Percentiles rank a stretch among this genome's conserved stretches.
Conservation (phyloP, 92 coral and sea anemone species). For the Paramuricea clavata region DNA sequence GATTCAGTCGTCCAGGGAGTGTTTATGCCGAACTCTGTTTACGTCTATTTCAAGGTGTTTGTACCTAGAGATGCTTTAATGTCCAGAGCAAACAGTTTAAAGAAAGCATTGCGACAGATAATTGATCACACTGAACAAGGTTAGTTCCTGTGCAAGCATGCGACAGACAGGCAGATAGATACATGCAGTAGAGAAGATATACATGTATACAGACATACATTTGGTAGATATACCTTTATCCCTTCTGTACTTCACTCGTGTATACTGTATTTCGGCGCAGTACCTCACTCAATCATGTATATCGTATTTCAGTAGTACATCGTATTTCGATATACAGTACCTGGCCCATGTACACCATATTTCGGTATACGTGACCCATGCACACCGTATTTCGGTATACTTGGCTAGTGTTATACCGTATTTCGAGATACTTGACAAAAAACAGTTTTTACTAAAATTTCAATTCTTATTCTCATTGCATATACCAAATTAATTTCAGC, state of each 20-base stretch:
- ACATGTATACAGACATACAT: too few species aligned
- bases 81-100: conserved; percentile 98
- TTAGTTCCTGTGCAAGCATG: conserved; percentile 18
- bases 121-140: conserved; percentile 97
- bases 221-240: too few species aligned
- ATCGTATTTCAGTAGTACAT: too few species aligned
- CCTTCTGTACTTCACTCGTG: too few species aligned
- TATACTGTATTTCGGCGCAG: too few species aligned
- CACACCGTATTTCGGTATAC: too few species aligned
- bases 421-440: background rate
- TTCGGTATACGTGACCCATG: background rate
- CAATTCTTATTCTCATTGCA: background rate
- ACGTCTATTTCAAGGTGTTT: conserved; percentile 65
- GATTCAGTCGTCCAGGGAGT: background rate
- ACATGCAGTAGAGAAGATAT: background rate
- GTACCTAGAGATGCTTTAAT: conserved; percentile 95
- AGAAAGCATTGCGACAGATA: conserved; percentile 93
- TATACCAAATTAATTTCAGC: conserved; percentile 62
- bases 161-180: background rate
- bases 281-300: too few species aligned
- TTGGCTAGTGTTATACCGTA: background rate
- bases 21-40: background rate
- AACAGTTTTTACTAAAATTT: too few species aligned
- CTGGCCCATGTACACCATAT: too few species aligned
- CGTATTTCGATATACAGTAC: too few species aligned